These are phyloP conservation scores for Adelges cooleyi DNA, from an alignment of 1,140 invertebrate species.

Conservation along the genomic window DNA sequence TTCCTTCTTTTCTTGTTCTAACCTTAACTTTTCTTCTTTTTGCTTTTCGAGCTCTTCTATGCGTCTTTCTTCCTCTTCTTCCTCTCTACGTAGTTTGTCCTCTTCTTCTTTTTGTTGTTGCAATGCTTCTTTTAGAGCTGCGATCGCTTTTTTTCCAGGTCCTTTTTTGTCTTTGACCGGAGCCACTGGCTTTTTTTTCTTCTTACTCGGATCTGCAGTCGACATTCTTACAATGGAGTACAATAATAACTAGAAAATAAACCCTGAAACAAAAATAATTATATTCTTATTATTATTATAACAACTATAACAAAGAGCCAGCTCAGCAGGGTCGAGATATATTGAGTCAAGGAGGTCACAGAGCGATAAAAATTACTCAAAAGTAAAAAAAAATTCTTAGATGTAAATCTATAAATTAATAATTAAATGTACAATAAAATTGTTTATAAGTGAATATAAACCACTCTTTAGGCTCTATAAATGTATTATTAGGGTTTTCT, in stretches of 20 bases:
- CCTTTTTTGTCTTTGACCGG: slow-evolving; percentile 28
- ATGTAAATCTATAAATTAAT: too few species aligned
- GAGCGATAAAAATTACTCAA: too few species aligned
- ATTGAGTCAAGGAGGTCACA: too few species aligned
- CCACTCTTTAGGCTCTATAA: too few species aligned
- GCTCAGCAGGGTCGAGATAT: too few species aligned
- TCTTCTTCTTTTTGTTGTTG: slow-evolving; percentile 42
- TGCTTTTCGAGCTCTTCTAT: slow-evolving; percentile 71
- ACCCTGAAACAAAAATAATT: slow-evolving; percentile 1
- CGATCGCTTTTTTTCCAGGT: slow-evolving; percentile 31
- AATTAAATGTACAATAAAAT: too few species aligned
- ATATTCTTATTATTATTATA: too few species aligned
- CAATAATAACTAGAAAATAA: not conserved
- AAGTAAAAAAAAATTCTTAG: too few species aligned
- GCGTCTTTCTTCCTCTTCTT: slow-evolving; percentile 57
- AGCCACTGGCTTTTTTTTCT: slow-evolving; percentile 3
- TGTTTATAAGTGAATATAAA: too few species aligned
- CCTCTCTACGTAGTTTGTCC: slow-evolving; percentile 46
- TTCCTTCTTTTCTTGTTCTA: slow-evolving; percentile 79
- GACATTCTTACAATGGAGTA: slow-evolving; percentile 7
- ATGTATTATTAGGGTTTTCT: too few species aligned
- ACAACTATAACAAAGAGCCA: too few species aligned
- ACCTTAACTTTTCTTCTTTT: slow-evolving; percentile 56
- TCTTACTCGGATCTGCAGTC: not conserved
- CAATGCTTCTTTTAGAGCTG: slow-evolving; percentile 35